Conservation (phyloP, 2,797 vertebrate species). For the Jordanella pulchra region DNA sequence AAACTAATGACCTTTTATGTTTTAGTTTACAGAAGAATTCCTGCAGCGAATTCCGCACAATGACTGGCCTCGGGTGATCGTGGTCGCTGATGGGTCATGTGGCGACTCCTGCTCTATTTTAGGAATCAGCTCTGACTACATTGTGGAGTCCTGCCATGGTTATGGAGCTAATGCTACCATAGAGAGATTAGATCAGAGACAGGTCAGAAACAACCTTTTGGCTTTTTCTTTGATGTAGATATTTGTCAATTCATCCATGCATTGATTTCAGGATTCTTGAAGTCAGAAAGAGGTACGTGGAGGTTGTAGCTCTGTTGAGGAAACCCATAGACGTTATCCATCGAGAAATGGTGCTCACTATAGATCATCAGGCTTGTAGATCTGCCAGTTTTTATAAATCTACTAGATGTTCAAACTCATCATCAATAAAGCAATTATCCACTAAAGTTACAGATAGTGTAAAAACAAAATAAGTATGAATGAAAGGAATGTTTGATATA, state of each 20-base stretch:
- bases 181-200: slow-evolving; percentile 81
- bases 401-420: neutral
- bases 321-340: neutral
- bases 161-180: slow-evolving; percentile 80
- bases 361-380: neutral
- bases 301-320: neutral
- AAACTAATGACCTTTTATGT: neutral
- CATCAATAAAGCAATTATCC: neutral
- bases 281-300: no score
- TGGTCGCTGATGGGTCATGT: slow-evolving; percentile 78
- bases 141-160: slow-evolving; percentile 80
- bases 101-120: slow-evolving; percentile 81
- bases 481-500: neutral
- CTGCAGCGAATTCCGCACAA: slow-evolving; percentile 71
- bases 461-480: neutral
- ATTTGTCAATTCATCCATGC: neutral
- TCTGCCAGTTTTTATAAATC: neutral
- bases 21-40: slow-evolving; percentile 78
- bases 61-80: slow-evolving; percentile 73
- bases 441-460: neutral
- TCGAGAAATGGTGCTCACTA: neutral
- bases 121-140: slow-evolving; percentile 81
- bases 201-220: slow-evolving; percentile 58
- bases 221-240: neutral
- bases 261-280: neutral